Base-by-base conservation (phyloP, 2,113 vertebrate genomes). In the Halcyon malimbica region DNA sequence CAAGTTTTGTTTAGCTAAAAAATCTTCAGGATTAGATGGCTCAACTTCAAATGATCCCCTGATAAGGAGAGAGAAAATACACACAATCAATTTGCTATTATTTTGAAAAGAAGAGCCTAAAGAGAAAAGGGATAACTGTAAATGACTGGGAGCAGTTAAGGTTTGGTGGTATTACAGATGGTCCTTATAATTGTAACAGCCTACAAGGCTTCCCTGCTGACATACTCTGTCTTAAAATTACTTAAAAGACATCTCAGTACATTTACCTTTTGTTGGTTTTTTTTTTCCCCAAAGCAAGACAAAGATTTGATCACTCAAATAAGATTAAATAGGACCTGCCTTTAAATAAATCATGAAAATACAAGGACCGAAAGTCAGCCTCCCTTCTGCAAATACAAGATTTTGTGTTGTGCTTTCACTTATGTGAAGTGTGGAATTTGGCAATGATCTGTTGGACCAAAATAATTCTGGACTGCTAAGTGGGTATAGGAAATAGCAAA, bases 1-100 rank as follows among this genome's bases (percentile, higher is more conserved):
- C 16, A 41, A 88, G 75, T 80, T 92, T 50, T 92, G 76, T 92
- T 95, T 94, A 53, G 70, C 42, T 89, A 93, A 94, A 92, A 69
- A 90, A 76, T 76, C 76, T 90, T 60, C 64, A 1, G 48, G 71
- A 95, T 97, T 97, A 95, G 82, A n/a, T 93, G 79, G 78, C 75
- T 93, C 79, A 70, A 44, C 87, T 88, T 94, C 85, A 91, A 83
- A 90, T 91, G 83, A 60, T 71, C 51, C 76, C n/a, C 69, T 78
- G 87, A 88, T 87, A 87, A 93, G 60, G 67, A 70, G 17, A 71
- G 70, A 50, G 59, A 93, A 96, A 96, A 96, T 75, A 39, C 25
- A 79, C 71, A 50, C 48, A 71, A 57, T 80, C 67, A 19, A 2
- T 83, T 93, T 81, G 78, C 57, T 89, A 33, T 65, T 71, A 70